Conservation (phyloP, 2,113 vertebrate species). For the Pomatorhinus ruficollis region DNA sequence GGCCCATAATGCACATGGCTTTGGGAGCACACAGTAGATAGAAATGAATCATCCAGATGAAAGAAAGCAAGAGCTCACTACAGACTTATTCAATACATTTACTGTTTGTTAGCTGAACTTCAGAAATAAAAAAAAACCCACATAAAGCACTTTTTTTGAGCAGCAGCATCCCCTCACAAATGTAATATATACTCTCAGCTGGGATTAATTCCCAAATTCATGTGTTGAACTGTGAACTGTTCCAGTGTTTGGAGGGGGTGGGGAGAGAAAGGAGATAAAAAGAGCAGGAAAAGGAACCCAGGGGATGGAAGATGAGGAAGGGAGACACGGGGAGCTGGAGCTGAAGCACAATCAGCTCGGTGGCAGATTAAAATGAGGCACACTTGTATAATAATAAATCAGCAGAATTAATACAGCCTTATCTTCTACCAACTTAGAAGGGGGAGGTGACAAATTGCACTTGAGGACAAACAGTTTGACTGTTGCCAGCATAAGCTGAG, state of each 20-base stretch:
- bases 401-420: background rate
- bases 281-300: background rate
- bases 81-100: background rate
- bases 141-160: background rate
- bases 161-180: background rate
- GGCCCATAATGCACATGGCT: background rate
- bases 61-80: conserved; percentile 21
- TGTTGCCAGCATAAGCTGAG: background rate
- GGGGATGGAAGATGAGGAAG: background rate
- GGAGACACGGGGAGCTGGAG: background rate
- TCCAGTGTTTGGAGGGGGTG: background rate
- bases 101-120: background rate
- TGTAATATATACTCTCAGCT: background rate
- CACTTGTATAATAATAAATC: background rate
- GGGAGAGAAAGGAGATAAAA: background rate
- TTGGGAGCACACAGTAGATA: background rate
- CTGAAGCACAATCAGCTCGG: background rate
- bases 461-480: conserved; percentile 51
- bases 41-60: conserved; percentile 1
- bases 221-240: background rate
- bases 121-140: background rate
- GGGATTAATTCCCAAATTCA: background rate
- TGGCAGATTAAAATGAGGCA: background rate
- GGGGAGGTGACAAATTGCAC: conserved; percentile 33
- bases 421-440: background rate